Conservation (phyloP, 1,140 invertebrate species). For the Ceratina calcarata region DNA sequence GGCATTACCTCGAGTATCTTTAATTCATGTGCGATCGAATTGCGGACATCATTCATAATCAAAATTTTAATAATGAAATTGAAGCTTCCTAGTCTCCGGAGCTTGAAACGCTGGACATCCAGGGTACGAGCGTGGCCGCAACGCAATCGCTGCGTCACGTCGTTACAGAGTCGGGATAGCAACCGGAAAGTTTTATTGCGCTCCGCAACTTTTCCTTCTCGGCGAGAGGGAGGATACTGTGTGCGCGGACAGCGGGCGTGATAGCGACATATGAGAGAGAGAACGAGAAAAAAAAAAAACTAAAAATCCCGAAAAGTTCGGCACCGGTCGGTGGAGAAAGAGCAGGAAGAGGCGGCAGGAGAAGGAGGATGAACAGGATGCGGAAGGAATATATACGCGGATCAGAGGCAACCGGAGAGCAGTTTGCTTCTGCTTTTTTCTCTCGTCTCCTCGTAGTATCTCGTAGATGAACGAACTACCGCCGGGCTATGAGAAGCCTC, state of each 20-base stretch:
- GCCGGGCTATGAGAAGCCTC: conserved; percentile 72
- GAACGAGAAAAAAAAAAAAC: conserved; percentile 33
- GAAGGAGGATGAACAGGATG: conserved; percentile 38
- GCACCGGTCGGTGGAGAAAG: conserved; percentile 32
- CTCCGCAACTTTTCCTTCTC: conserved; percentile 59
- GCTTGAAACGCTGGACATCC: not conserved
- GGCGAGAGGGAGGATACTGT: conserved; percentile 42
- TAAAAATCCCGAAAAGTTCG: conserved; percentile 53
- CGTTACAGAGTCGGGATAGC: conserved; percentile 33
- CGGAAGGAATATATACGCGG: conserved; percentile 67
- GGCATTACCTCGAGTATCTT: not conserved
- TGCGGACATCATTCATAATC: not conserved
- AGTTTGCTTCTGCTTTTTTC: conserved; percentile 60
- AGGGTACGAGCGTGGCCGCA: conserved; percentile 16
- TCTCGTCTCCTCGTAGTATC: conserved; percentile 64
- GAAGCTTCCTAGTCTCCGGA: not conserved
- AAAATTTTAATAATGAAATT: not conserved
- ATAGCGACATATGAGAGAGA: conserved; percentile 58
- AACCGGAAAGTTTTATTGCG: conserved; percentile 58
- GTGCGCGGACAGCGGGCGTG: conserved; percentile 46
- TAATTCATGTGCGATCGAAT: not conserved
- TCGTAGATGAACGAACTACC: conserved; percentile 67
- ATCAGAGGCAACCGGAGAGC: conserved; percentile 41
- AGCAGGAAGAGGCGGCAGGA: conserved; percentile 22
- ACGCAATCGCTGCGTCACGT: conserved; percentile 20